Base-by-base conservation (phyloP, 2,888 invertebrate genomes). In the Eudasyphora cyanicolor region DNA sequence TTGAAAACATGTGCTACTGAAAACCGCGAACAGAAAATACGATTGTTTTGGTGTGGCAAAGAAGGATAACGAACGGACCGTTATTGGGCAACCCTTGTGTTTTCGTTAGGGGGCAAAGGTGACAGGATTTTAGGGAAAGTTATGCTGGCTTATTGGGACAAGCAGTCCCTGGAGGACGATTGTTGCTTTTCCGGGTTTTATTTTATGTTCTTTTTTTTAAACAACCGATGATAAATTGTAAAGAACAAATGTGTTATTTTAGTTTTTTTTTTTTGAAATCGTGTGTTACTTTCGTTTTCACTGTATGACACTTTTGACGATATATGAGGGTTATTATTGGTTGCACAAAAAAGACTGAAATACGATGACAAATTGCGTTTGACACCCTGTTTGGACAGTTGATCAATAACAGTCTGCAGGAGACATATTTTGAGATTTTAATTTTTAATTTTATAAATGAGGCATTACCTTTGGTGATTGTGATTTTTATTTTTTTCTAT, bases 161-260 rank as follows among this genome's bases (percentile, higher is more conserved):
- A 57, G 10, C 21, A 67, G 42, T 67, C 67, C 67, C 67, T 67
- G 67, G 67, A 67, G 67, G 24, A 38, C 38, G 38, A 42, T 67
- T 67, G 67, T 24, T 42, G 67, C 42, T 24, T 38, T 24, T 29
- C 29, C 27, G 4, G 5, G 29, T 83, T 71, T 69, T 54, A 2
- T 71, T 77, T 49, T 57, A 38, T 57, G 38, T 60, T 35, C 35
- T 32, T 69, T 79, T 79, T n/a, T 42, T 79, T 38, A 54, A 24
- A 51, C 73, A 80, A 62, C 77, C 51, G 54, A 70, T 77, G 80
- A 83, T 83, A 80, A 83, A 83, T 78, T 83, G 74, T 29, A 76
- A 83, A 83, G 51, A 77, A 78, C 54, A 80, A 80, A 77, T 80
- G 79, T 73, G 67, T 35, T 42, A n/a, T n/a, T n/a, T n/a, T n/a